Conservation (phyloP, 2,888 invertebrate species). For the Chymomyza fuscimana region DNA sequence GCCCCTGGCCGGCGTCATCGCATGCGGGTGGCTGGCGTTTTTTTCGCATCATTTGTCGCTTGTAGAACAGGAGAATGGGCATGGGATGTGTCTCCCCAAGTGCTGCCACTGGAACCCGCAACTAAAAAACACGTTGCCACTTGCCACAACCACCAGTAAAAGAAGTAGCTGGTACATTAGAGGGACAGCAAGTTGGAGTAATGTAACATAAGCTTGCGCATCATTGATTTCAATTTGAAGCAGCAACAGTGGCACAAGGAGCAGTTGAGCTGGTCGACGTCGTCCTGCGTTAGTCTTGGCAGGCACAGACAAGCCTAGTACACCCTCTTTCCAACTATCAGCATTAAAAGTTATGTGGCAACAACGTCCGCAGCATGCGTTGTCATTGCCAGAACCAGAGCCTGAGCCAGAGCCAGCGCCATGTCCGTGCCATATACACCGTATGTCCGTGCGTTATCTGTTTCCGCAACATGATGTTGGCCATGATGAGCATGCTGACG, state of each 20-base stretch:
- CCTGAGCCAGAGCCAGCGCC: conserved; percentile 7
- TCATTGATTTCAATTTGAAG: conserved; percentile 77
- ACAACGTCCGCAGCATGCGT: conserved; percentile 57
- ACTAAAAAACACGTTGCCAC: conserved; percentile 25
- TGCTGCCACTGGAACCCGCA: conserved; percentile 53
- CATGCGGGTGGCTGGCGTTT: conserved; percentile 57
- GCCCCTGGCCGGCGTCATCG: conserved; percentile 26
- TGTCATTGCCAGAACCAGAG: conserved; percentile 24
- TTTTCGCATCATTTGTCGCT: conserved; percentile 71
- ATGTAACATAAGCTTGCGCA: conserved; percentile 73
- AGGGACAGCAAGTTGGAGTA: conserved; percentile 39
- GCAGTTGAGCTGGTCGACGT: conserved; percentile 27
- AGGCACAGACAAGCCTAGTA: background rate
- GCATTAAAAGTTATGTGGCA: conserved; percentile 71
- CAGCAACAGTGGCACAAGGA: conserved; percentile 7
- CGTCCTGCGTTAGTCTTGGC: conserved; percentile 37
- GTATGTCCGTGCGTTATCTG: conserved; percentile 77
- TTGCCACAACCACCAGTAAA: conserved; percentile 21
- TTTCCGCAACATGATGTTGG: conserved; percentile 71
- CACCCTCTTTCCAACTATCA: conserved; percentile 53
- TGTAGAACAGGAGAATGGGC: conserved; percentile 10
- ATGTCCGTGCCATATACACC: conserved; percentile 24
- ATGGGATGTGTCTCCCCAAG: conserved; percentile 25
- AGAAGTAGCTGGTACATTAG: conserved; percentile 44
- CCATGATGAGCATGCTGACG: conserved; percentile 38